Evolutionary conservation across 2,888 invertebrate species (phyloP).

Genomic region (Opisthograptis luteolata): DNA sequence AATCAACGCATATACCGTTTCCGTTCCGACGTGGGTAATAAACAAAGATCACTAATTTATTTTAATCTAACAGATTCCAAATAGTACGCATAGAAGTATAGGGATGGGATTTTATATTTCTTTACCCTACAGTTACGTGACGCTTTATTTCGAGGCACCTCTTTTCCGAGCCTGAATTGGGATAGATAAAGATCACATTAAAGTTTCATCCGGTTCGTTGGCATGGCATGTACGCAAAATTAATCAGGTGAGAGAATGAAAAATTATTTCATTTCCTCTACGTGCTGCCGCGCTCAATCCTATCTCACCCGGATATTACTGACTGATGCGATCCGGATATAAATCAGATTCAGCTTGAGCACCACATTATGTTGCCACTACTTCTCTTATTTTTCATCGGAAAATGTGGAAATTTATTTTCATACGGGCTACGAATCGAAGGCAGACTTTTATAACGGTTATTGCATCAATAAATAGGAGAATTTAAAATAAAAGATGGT

Average conservation of each 20-base stretch:
- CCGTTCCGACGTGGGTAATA: too few relatives aligned
- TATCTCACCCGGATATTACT: slow-evolving; percentile 58
- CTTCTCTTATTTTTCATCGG: slow-evolving; percentile 53
- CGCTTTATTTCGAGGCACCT: slow-evolving; percentile 6
- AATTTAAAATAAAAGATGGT: too few relatives aligned
- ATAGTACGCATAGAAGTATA: too few relatives aligned
- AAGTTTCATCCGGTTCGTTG: slow-evolving; percentile 28
- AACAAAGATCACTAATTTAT: too few relatives aligned
- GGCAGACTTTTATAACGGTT: slow-evolving; percentile 26
- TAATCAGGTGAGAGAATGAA: slow-evolving; percentile 57
- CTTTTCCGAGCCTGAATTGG: slow-evolving; percentile 4
- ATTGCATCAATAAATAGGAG: too few relatives aligned
- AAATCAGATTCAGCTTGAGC: slow-evolving; percentile 57
- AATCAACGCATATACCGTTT: too few relatives aligned
- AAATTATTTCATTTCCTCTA: slow-evolving; percentile 64
- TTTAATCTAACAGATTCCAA: too few relatives aligned
- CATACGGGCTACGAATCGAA: slow-evolving; percentile 14
- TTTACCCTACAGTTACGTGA: not conserved
- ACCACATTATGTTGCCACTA: slow-evolving; percentile 47
- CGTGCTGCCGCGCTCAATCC: slow-evolving; percentile 44
- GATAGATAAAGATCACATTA: slow-evolving; percentile 28
- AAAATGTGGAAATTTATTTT: slow-evolving; percentile 37
- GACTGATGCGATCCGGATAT: slow-evolving; percentile 72
- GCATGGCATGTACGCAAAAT: slow-evolving; percentile 38
- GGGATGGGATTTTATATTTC: too few relatives aligned